These are phyloP conservation scores for Fundulus diaphanus DNA, from an alignment of 2,797 vertebrate genomes.

Conservation along the genomic window DNA sequence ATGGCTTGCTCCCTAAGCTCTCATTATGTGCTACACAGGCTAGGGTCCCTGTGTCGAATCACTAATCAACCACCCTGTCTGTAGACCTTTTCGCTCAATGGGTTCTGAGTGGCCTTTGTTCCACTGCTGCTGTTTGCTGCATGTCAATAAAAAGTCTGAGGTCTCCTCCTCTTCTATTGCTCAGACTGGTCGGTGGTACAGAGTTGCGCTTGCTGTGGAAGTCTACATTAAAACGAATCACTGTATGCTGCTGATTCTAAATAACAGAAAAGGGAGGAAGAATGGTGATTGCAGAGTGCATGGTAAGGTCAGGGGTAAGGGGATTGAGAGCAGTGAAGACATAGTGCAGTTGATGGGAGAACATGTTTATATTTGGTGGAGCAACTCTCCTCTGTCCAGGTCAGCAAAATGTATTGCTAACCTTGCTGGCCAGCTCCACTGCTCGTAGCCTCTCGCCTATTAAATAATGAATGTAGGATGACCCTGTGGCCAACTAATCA, in stretches of 20 bases:
- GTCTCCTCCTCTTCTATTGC: conserved; percentile 43
- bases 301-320: conserved; percentile 62
- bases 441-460: conserved; percentile 78
- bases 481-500: conserved; percentile 81
- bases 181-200: conserved; percentile 21
- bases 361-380: conserved; percentile 73
- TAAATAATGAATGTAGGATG: conserved; percentile 85
- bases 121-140: conserved; percentile 74
- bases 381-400: conserved; percentile 70
- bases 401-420: conserved; percentile 79
- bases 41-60: conserved; percentile 81
- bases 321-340: conserved; percentile 63
- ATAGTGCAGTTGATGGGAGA: conserved; percentile 64
- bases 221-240: conserved; percentile 52
- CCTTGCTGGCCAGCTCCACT: conserved; percentile 63
- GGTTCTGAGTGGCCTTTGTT: conserved; percentile 81
- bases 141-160: conserved; percentile 76
- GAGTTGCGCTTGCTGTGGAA: conserved; percentile 30
- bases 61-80: conserved; percentile 83
- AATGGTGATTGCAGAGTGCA: conserved; percentile 56
- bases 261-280: conserved; percentile 52
- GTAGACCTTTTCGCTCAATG: conserved; percentile 76
- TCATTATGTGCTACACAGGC: conserved; percentile 83
- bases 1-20: conserved; percentile 77
- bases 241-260: conserved; percentile 55